Evolutionary conservation across 1,140 invertebrate genomes (phyloP).

Genomic region (Hycleus cichorii): DNA sequence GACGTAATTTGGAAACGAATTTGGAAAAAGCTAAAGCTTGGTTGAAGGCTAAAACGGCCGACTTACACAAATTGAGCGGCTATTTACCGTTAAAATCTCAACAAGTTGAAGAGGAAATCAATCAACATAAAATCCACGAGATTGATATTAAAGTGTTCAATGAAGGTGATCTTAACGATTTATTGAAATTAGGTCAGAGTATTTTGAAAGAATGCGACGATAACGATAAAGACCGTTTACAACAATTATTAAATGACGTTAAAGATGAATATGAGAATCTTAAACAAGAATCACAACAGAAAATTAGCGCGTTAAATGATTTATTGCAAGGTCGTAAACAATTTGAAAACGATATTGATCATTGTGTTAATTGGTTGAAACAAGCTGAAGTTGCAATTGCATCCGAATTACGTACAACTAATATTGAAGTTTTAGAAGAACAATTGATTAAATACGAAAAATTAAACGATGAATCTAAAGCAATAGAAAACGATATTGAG

Average conservation of each 20-base stretch:
- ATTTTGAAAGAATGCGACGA: constrained; percentile 75
- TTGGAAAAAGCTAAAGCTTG: constrained; percentile 70
- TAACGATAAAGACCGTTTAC: constrained; percentile 57
- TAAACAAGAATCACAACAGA: constrained; percentile 63
- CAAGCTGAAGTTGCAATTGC: constrained; percentile 79
- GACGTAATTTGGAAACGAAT: constrained; percentile 69
- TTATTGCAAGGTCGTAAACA: constrained; percentile 65
- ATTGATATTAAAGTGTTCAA: constrained; percentile 71
- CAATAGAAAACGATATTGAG: constrained; percentile 61
- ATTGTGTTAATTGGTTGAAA: constrained; percentile 76
- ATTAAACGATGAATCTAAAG: constrained; percentile 64
- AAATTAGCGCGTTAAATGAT: constrained; percentile 63
- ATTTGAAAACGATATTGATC: constrained; percentile 73
- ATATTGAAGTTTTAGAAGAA: constrained; percentile 73
- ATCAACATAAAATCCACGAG: constrained; percentile 64
- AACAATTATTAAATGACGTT: constrained; percentile 58
- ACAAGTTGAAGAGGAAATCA: constrained; percentile 71
- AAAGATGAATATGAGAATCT: constrained; percentile 61
- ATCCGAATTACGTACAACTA: constrained; percentile 68
- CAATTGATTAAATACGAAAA: constrained; percentile 77
- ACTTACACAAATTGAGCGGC: constrained; percentile 66
- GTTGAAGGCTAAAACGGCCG: constrained; percentile 67
- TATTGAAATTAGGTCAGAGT: constrained; percentile 66
- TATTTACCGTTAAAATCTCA: constrained; percentile 63
- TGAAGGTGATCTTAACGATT: constrained; percentile 64